Percentiles rank a stretch among this genome's conserved stretches.
phyloP scores from a whole-genome alignment of 2,113 vertebrate genomes.

The Ammodytes dubius region DNA sequence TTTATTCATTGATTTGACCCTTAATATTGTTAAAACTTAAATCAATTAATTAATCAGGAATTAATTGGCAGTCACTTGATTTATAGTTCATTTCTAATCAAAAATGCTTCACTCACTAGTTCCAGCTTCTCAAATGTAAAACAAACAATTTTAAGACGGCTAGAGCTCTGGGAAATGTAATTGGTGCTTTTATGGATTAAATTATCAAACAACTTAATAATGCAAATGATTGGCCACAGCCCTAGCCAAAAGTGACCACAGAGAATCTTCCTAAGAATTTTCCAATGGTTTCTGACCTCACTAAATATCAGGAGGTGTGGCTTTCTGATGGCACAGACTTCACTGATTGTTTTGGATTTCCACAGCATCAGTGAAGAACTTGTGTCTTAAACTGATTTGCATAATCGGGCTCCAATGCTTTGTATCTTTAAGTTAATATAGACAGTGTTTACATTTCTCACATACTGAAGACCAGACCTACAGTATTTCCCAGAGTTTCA shows the following conservation, averaged over 20 bases:
- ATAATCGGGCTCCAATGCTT: neutral
- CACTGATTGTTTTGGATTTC: neutral
- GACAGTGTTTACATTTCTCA: neutral
- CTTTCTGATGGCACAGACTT: neutral
- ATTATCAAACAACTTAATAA: neutral
- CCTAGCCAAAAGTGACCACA: neutral
- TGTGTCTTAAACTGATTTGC: neutral
- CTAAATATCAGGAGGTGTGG: neutral
- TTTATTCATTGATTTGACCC: neutral
- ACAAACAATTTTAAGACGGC: neutral
- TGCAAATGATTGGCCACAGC: neutral
- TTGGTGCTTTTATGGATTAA: neutral
- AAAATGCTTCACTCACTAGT: neutral
- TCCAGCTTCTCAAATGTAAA: conserved; percentile 3
- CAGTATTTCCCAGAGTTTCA: neutral
- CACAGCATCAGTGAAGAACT: neutral
- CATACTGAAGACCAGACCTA: too few relatives aligned
- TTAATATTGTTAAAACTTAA: neutral
- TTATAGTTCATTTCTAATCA: neutral
- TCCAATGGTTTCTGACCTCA: neutral
- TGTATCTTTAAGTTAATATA: neutral
- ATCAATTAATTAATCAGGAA: neutral
- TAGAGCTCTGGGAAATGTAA: neutral
- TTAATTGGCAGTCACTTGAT: neutral
- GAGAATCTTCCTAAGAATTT: neutral